Conservation (phyloP, 2,888 invertebrate species). For the Nephrotoma appendiculata region DNA sequence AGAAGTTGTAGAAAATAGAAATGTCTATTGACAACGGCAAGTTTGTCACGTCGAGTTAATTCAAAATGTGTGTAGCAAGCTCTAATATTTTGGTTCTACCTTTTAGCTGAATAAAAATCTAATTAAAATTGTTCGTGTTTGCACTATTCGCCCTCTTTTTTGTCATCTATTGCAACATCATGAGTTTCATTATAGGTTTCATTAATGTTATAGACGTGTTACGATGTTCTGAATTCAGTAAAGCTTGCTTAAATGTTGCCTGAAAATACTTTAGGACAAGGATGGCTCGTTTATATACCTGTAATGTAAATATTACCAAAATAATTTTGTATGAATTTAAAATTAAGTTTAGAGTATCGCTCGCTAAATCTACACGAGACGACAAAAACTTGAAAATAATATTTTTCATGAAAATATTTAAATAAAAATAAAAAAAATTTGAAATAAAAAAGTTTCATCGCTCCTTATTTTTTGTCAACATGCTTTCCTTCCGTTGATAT, state of each 20-base stretch:
- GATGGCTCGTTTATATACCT: not conserved
- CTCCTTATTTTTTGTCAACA: not conserved
- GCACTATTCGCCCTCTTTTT: no score
- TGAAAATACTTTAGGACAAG: not conserved
- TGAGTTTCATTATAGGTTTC: no score
- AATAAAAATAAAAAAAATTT: not conserved
- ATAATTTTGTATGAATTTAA: not conserved
- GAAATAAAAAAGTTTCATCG: not conserved
- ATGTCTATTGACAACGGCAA: no score
- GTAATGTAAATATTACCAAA: not conserved
- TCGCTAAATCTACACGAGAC: not conserved
- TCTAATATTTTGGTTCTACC: no score
- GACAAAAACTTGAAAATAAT: not conserved
- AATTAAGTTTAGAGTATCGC: not conserved
- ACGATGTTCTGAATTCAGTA: not conserved
- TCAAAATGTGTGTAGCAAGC: no score
- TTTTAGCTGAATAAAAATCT: no score
- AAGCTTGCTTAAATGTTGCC: not conserved
- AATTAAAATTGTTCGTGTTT: no score
- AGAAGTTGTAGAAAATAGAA: no score
- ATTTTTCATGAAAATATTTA: not conserved
- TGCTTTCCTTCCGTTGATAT: not conserved
- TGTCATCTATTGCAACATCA: no score
- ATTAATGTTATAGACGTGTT: not conserved
- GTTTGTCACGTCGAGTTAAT: no score